These are phyloP conservation scores for Pocillopora verrucosa DNA, from an alignment of 64 coral and sea anemone species.

Conservation along the genomic window DNA sequence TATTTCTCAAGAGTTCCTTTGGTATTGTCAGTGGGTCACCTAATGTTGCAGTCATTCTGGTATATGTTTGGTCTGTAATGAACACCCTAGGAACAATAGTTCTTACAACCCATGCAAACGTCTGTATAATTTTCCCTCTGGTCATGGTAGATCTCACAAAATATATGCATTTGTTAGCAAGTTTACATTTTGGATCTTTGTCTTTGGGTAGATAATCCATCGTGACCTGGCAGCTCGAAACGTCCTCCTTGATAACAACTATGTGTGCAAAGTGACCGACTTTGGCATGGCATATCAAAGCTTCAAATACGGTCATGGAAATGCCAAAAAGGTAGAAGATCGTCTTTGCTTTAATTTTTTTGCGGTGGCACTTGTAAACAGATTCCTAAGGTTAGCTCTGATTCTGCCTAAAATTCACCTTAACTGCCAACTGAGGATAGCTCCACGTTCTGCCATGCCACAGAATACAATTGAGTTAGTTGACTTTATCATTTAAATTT, in stretches of 20 bases:
- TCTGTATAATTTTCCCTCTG: too few relatives aligned
- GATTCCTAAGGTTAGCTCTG: not conserved
- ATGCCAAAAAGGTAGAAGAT: constrained; percentile 22
- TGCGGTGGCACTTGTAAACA: not conserved
- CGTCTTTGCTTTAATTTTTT: not conserved
- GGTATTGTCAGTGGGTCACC: too few relatives aligned
- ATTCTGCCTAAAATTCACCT: not conserved
- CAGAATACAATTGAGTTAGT: too few relatives aligned
- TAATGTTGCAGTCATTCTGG: too few relatives aligned
- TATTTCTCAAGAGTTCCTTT: too few relatives aligned
- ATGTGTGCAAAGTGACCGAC: constrained; percentile 3
- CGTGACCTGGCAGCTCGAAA: constrained; percentile 6
- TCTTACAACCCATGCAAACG: too few relatives aligned
- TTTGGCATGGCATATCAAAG: constrained; percentile 14
- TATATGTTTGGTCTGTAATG: too few relatives aligned
- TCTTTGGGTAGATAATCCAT: not conserved
- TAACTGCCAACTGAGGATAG: not conserved
- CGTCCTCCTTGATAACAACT: not conserved
- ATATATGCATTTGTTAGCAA: too few relatives aligned
- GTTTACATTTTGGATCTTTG: not conserved
- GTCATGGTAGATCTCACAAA: too few relatives aligned
- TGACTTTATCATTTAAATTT: too few relatives aligned
- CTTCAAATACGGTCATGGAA: constrained; percentile 25
- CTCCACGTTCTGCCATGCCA: too few relatives aligned
- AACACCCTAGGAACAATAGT: too few relatives aligned